These are phyloP conservation scores for Cenopis cana DNA, from an alignment of 2,888 invertebrate species.

Conservation along the genomic window DNA sequence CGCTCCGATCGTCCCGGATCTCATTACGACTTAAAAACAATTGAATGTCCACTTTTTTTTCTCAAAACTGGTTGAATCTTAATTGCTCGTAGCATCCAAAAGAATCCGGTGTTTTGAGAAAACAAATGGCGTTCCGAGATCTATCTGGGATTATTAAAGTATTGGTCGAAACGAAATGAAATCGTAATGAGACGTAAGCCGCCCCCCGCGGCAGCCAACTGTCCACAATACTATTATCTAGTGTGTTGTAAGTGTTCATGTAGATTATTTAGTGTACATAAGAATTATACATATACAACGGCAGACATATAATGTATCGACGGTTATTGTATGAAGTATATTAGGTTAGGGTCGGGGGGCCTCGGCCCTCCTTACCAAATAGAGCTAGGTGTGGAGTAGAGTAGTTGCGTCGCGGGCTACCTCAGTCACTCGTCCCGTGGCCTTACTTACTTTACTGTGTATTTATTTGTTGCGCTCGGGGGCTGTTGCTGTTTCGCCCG, in stretches of 20 bases:
- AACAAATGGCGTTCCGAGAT: no score
- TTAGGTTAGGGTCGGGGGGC: slow-evolving; percentile 46
- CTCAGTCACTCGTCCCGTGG: slow-evolving; percentile 83
- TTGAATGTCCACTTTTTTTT: no score
- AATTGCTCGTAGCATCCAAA: no score
- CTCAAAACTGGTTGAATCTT: no score
- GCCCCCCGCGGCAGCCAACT: slow-evolving; percentile 70
- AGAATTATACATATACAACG: slow-evolving; percentile 76
- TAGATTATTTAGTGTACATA: slow-evolving; percentile 80
- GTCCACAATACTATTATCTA: slow-evolving; percentile 78
- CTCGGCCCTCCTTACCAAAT: slow-evolving; percentile 61
- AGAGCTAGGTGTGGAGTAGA: slow-evolving; percentile 66
- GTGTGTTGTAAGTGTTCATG: slow-evolving; percentile 82
- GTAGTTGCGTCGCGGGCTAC: slow-evolving; percentile 81
- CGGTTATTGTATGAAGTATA: slow-evolving; percentile 58
- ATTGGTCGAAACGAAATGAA: no score
- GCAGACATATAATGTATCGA: slow-evolving; percentile 68
- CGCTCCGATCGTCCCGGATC: no score
- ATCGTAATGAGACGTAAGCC: no score
- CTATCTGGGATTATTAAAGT: no score
- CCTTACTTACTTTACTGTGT: slow-evolving; percentile 77
- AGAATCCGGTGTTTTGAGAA: no score
- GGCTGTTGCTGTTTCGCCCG: slow-evolving; percentile 83
- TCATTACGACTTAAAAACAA: no score
- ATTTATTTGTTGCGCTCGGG: slow-evolving; percentile 82